These are phyloP conservation scores for Ctenochaetus hawaiiensis DNA, from an alignment of 2,797 vertebrate genomes.

Conservation along the genomic window DNA sequence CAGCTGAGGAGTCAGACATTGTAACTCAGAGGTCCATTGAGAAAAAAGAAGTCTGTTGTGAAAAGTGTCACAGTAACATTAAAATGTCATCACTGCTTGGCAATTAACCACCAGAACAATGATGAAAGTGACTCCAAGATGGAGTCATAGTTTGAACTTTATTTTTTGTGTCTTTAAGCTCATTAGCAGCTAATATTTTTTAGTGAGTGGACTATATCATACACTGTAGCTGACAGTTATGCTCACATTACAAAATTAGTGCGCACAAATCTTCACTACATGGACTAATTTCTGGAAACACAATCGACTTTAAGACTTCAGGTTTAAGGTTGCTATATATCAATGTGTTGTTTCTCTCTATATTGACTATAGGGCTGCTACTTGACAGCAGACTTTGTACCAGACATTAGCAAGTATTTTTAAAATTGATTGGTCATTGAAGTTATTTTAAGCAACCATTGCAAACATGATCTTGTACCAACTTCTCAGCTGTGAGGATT, in stretches of 20 bases:
- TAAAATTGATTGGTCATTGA: not conserved
- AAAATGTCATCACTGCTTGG: no score
- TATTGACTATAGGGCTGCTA: not conserved
- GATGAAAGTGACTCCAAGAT: no score
- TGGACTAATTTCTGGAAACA: not conserved
- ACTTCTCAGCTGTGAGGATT: not conserved
- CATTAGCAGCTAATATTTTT: not conserved
- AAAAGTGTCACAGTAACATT: no score
- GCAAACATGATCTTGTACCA: not conserved
- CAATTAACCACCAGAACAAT: no score
- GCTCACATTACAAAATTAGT: not conserved
- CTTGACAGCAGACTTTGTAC: not conserved
- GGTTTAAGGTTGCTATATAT: not conserved
- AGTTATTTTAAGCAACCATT: not conserved
- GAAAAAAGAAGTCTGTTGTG: no score
- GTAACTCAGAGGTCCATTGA: no score
- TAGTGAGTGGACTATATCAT: not conserved
- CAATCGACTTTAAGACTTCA: not conserved
- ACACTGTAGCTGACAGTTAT: no score
- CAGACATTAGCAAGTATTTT: not conserved
- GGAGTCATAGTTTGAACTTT: no score
- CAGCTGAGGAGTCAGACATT: no score
- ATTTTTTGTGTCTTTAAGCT: not conserved
- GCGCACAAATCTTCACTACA: not conserved
- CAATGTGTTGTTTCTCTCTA: no score